Conservation (phyloP, 2,888 invertebrate species). For the Bellardia pandia region DNA sequence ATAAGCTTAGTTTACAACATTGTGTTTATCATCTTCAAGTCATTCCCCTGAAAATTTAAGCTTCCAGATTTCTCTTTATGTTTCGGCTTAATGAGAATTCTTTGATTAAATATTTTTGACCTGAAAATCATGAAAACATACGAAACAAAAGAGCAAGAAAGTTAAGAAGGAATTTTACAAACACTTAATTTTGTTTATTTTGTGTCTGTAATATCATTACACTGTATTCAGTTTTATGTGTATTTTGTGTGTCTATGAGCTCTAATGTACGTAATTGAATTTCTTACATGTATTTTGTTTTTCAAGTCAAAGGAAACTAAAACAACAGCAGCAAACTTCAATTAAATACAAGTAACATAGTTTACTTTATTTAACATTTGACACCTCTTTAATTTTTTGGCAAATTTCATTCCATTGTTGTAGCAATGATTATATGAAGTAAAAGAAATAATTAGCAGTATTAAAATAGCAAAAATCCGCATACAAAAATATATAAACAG, state of each 20-base stretch:
- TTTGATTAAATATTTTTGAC: constrained; percentile 5
- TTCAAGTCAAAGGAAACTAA: not conserved
- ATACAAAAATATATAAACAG: too few species aligned
- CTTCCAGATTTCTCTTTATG: not conserved
- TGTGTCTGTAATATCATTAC: constrained; percentile 22
- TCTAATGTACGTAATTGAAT: not conserved
- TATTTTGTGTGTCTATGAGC: too few species aligned
- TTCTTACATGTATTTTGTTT: constrained; percentile 27
- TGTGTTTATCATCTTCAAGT: not conserved
- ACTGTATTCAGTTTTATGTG: not conserved
- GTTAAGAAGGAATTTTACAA: not conserved
- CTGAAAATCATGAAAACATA: not conserved
- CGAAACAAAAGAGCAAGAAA: not conserved
- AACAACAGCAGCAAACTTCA: not conserved
- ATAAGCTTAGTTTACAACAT: not conserved
- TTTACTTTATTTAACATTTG: constrained; percentile 14
- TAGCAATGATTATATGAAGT: not conserved
- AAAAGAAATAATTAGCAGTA: too few species aligned
- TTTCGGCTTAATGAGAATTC: not conserved
- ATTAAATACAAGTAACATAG: constrained; percentile 11
- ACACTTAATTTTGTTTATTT: constrained; percentile 7
- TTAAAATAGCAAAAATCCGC: too few species aligned
- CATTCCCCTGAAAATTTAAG: not conserved
- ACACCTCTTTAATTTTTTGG: not conserved
- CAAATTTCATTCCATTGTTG: not conserved